Conservation (phyloP, 2,797 vertebrate species). For the Cuniculus paca region DNA sequence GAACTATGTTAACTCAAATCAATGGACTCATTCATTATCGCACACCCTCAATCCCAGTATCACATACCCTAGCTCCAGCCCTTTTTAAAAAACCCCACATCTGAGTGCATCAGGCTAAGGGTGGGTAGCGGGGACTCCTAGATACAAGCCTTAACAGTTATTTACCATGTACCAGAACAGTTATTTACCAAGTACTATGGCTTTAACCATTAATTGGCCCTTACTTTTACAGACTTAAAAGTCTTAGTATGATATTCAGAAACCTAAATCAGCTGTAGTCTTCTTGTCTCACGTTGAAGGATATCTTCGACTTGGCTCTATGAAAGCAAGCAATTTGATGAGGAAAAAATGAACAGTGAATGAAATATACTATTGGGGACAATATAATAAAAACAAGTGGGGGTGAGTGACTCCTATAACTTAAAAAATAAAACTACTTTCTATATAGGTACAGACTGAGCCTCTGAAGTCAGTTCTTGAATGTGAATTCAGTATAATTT, state of each 20-base stretch:
- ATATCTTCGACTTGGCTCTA: background rate
- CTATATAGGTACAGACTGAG: background rate
- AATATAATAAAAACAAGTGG: background rate
- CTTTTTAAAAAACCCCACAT: background rate
- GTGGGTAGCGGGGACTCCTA: background rate
- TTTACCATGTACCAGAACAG: background rate
- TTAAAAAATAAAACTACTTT: constrained; percentile 33
- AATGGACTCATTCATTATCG: background rate
- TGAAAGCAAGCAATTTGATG: background rate
- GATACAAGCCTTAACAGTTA: background rate
- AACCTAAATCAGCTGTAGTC: background rate
- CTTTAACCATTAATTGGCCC: background rate
- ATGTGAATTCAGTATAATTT: background rate
- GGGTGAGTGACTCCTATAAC: background rate
- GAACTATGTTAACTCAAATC: background rate
- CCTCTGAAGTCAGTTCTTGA: background rate
- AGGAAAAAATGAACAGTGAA: background rate
- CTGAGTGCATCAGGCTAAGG: background rate
- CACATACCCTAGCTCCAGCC: background rate
- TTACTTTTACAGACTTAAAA: background rate
- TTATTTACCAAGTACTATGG: background rate
- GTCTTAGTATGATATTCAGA: background rate
- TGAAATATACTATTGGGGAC: background rate
- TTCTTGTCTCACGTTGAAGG: background rate
- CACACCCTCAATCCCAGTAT: background rate